These are phyloP conservation scores for Epinephelus lanceolatus DNA, from an alignment of 2,113 vertebrate genomes.

Conservation along the genomic window DNA sequence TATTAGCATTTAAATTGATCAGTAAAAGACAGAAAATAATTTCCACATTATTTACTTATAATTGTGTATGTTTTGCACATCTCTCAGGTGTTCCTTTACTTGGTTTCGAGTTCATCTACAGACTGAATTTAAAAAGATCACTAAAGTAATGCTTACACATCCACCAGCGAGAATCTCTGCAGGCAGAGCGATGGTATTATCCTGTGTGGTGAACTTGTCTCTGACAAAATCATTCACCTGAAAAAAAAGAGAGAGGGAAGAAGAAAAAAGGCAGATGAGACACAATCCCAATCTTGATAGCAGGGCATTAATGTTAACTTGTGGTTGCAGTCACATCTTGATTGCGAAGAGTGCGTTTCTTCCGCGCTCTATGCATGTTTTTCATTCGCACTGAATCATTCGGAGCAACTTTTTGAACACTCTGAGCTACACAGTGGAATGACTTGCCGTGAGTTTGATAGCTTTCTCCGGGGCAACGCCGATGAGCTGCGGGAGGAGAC, in stretches of 20 bases:
- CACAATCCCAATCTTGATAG: slow-evolving; percentile 59
- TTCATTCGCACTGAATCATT: slow-evolving; percentile 63
- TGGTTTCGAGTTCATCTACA: slow-evolving; percentile 29
- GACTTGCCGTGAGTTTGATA: slow-evolving; percentile 98
- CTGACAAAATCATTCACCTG: slow-evolving; percentile 97
- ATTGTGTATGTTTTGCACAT: not conserved
- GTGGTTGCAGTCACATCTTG: slow-evolving; percentile 68
- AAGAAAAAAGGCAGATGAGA: slow-evolving; percentile 63
- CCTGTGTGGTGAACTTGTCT: slow-evolving; percentile 93
- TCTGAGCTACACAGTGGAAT: slow-evolving; percentile 66
- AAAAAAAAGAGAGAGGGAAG: slow-evolving; percentile 50
- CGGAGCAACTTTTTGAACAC: slow-evolving; percentile 55
- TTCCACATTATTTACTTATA: not conserved
- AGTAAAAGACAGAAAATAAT: not conserved
- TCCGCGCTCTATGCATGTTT: slow-evolving; percentile 49
- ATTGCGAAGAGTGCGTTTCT: slow-evolving; percentile 61
- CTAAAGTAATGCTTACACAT: slow-evolving; percentile 88
- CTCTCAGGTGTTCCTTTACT: not conserved
- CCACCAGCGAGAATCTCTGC: slow-evolving; percentile 93
- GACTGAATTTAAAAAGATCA: slow-evolving; percentile 34
- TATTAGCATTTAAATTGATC: not conserved
- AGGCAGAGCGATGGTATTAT: slow-evolving; percentile 89
- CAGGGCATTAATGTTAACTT: slow-evolving; percentile 72
- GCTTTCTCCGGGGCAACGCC: slow-evolving; percentile 98
- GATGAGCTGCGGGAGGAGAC: slow-evolving; percentile 96